Conservation (phyloP, 53 echinoderm and acorn worm species). For the Apostichopus leukothele region DNA sequence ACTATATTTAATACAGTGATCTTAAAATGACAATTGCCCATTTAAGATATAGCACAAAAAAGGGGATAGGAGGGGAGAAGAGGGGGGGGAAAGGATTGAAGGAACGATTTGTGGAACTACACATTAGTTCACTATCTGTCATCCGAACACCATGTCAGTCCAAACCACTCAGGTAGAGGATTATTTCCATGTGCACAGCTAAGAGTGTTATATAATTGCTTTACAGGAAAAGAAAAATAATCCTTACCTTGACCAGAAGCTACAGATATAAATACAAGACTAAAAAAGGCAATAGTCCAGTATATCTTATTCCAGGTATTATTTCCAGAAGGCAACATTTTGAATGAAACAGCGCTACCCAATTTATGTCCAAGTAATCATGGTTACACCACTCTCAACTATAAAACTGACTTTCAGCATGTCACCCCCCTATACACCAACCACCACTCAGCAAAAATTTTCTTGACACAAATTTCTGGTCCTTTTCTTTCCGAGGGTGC, state of each 20-base stretch:
- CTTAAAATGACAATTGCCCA: too few relatives aligned
- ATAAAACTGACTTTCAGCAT: not conserved
- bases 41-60: too few relatives aligned
- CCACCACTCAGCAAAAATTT: not conserved
- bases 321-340: not conserved
- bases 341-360: not conserved
- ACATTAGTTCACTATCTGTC: too few relatives aligned
- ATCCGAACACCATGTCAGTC: too few relatives aligned
- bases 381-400: not conserved
- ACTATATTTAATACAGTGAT: too few relatives aligned
- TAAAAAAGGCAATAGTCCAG: not conserved
- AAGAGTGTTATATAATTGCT: too few relatives aligned
- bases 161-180: too few relatives aligned
- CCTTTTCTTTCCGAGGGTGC: not conserved
- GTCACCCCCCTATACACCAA: not conserved
- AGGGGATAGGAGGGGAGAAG: too few relatives aligned
- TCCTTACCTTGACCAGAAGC: conserved; percentile 25
- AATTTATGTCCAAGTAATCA: not conserved
- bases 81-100: too few relatives aligned
- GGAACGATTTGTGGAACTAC: too few relatives aligned
- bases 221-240: not conserved
- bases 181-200: too few relatives aligned
- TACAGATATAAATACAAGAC: not conserved
- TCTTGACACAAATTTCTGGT: not conserved
- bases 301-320: conserved; percentile 7